Conservation (phyloP, 2,888 invertebrate species). For the Epistrophe eligans region DNA sequence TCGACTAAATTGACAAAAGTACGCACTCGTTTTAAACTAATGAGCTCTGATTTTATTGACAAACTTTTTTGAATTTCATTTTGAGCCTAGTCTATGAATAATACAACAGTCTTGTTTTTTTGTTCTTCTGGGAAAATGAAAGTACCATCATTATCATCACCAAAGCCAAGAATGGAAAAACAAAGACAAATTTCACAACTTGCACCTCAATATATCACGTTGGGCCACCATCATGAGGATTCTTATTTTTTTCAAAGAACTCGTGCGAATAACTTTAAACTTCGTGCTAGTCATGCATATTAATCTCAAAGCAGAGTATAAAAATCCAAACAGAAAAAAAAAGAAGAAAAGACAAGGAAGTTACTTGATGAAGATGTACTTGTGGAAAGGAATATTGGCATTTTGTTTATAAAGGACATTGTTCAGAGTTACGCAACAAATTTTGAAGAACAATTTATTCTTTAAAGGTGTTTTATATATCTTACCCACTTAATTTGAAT, state of each 20-base stretch:
- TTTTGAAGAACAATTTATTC: background rate
- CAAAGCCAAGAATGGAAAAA: slow-evolving; percentile 23
- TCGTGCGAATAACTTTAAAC: slow-evolving; percentile 37
- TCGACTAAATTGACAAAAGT: slow-evolving; percentile 17
- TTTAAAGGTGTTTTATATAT: background rate
- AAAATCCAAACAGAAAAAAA: too few species aligned
- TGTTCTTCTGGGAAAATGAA: background rate
- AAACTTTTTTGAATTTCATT: slow-evolving; percentile 18
- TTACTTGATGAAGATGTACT: background rate
- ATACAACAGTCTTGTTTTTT: slow-evolving; percentile 18
- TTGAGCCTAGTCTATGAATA: slow-evolving; percentile 25
- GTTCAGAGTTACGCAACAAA: slow-evolving; percentile 1
- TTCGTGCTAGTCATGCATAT: slow-evolving; percentile 28
- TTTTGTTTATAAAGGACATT: background rate
- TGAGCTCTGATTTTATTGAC: slow-evolving; percentile 33
- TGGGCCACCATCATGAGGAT: background rate
- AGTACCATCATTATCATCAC: slow-evolving; percentile 34
- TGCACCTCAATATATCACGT: slow-evolving; percentile 33
- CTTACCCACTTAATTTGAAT: slow-evolving; percentile 3
- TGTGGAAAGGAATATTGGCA: background rate
- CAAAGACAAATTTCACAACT: slow-evolving; percentile 15
- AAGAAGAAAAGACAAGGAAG: background rate
- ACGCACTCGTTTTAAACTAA: slow-evolving; percentile 30
- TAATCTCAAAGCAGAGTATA: background rate
- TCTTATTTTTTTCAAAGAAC: slow-evolving; percentile 15